These are phyloP conservation scores for Pterocles gutturalis DNA, from an alignment of 2,113 vertebrate genomes.

Conservation along the genomic window DNA sequence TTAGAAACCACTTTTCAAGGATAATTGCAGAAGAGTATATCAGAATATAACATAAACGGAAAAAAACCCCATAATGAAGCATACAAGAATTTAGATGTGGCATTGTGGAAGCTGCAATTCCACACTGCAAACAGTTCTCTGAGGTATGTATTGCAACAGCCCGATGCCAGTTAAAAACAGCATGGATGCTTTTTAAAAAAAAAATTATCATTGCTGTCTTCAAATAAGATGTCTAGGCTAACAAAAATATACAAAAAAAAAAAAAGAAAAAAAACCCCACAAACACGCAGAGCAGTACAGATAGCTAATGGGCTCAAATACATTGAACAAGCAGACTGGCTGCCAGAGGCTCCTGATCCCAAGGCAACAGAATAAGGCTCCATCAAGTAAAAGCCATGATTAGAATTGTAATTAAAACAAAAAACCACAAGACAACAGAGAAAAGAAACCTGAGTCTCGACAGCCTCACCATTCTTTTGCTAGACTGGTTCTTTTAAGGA, in stretches of 20 bases:
- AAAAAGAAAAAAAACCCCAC: not conserved
- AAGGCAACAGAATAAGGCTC: not conserved
- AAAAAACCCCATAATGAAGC: not conserved
- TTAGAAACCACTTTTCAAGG: not conserved
- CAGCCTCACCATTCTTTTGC: not conserved
- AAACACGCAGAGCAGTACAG: not conserved
- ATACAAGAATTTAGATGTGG: too few relatives aligned
- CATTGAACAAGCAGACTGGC: not conserved
- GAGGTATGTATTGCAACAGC: rapidly evolving
- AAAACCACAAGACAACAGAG: not conserved
- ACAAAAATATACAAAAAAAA: not conserved
- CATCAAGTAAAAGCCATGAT: not conserved
- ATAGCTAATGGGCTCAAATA: not conserved
- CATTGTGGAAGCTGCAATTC: not conserved
- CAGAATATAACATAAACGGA: not conserved
- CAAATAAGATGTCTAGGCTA: not conserved
- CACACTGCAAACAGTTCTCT: not conserved
- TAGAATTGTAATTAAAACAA: not conserved
- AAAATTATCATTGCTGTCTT: not conserved
- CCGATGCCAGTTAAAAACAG: not conserved
- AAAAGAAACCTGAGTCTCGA: not conserved
- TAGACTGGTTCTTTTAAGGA: not conserved
- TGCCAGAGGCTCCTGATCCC: not conserved
- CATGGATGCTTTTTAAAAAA: not conserved
- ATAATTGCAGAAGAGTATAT: not conserved